Conservation (phyloP, 2,888 invertebrate genomes). For the Morpho helenor region DNA sequence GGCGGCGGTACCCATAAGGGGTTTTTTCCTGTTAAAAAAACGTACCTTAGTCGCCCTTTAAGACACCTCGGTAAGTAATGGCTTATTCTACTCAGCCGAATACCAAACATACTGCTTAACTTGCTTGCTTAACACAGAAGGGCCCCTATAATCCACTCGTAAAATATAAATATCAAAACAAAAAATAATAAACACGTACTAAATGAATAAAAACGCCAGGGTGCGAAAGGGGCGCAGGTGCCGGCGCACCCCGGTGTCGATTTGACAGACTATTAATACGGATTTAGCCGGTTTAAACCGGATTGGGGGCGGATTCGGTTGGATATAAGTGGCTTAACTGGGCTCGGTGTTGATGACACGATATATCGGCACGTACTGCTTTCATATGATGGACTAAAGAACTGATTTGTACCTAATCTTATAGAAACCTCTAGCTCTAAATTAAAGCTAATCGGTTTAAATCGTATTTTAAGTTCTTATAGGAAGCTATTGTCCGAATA, state of each 20-base stretch:
- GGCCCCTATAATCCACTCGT: background rate
- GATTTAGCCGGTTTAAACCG: slow-evolving; percentile 59
- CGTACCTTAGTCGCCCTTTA: too few species aligned
- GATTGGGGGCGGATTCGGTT: slow-evolving; percentile 59
- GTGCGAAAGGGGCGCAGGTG: slow-evolving; percentile 55
- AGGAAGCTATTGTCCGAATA: too few species aligned
- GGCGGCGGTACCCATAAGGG: too few species aligned
- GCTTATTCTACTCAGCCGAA: too few species aligned
- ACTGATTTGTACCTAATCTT: too few species aligned
- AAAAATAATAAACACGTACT: slow-evolving; percentile 28
- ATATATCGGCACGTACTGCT: background rate
- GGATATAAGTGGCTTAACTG: slow-evolving; percentile 54
- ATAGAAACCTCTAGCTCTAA: too few species aligned
- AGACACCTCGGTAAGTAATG: too few species aligned
- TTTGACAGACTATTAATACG: slow-evolving; percentile 78
- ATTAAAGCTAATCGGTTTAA: too few species aligned
- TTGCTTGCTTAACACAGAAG: background rate
- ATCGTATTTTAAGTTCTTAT: too few species aligned
- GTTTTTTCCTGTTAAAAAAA: too few species aligned
- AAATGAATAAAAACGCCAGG: slow-evolving; percentile 32
- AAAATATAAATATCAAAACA: slow-evolving; percentile 14
- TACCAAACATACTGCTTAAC: too few species aligned
- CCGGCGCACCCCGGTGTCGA: slow-evolving; percentile 55
- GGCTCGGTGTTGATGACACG: slow-evolving; percentile 29
- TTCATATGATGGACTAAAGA: too few species aligned